A percentile compares a stretch with the other conserved stretches of the same genome.
These are phyloP conservation scores for Coluber constrictor DNA, from an alignment of 2,797 vertebrate genomes.

Conservation along the genomic window DNA sequence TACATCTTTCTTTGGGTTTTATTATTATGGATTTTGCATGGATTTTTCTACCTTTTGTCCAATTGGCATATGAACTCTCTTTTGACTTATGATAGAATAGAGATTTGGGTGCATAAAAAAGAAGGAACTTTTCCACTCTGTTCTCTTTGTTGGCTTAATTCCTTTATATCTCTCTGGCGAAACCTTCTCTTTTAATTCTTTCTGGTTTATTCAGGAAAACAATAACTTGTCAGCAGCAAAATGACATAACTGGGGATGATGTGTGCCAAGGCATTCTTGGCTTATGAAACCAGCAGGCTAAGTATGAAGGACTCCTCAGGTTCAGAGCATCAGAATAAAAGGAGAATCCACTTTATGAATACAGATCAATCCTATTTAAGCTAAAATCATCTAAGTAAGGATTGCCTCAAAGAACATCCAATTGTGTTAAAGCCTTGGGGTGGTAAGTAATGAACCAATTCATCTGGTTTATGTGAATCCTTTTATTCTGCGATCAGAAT, in stretches of 20 bases:
- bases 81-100: background rate
- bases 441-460: constrained; percentile 13
- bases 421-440: constrained; percentile 1
- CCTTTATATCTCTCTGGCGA: background rate
- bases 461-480: background rate
- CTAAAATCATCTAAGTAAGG: constrained; percentile 23
- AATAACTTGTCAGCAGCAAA: background rate
- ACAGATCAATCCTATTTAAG: constrained; percentile 2
- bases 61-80: background rate
- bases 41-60: background rate
- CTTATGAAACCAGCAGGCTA: background rate
- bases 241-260: constrained; percentile 4
- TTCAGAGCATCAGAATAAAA: constrained; percentile 27
- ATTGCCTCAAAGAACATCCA: constrained; percentile 20
- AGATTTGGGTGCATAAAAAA: background rate
- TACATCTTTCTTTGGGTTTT: background rate
- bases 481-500: background rate
- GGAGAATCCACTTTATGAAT: constrained; percentile 13
- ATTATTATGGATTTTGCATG: background rate
- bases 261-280: constrained; percentile 1
- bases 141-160: background rate
- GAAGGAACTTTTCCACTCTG: background rate
- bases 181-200: constrained; percentile 2
- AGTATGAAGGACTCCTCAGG: background rate
- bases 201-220: constrained; percentile 26